Percentiles rank a stretch among this genome's conserved stretches.
Evolutionary conservation across 2,888 invertebrate species (phyloP).

Genomic region (Auanema freiburgensis): DNA sequence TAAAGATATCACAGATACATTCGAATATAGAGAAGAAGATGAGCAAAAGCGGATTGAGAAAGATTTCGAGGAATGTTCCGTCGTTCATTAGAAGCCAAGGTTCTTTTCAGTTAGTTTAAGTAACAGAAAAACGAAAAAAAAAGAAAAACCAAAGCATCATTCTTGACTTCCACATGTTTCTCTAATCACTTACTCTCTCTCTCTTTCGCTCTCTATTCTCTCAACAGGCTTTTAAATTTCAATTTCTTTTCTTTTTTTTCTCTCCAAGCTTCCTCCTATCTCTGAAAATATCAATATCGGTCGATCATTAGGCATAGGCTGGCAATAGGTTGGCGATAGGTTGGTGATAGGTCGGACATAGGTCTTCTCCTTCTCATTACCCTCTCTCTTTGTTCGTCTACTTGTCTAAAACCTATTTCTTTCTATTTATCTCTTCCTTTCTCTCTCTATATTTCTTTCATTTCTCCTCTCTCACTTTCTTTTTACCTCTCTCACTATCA

Average conservation of each 20-base stretch:
- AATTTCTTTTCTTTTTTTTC: conserved; percentile 2
- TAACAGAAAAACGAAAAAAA: no score
- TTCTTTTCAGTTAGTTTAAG: no score
- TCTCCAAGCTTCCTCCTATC: conserved; percentile 17
- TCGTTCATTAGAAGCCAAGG: no score
- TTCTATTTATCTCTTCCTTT: conserved; percentile 15
- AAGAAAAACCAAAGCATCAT: neutral
- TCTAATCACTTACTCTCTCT: conserved; percentile 8
- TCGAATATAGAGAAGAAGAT: no score
- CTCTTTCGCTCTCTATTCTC: conserved; percentile 9
- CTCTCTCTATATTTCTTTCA: conserved; percentile 23
- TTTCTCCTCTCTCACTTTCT: conserved; percentile 21
- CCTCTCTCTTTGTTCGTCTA: conserved; percentile 11
- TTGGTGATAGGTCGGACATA: neutral
- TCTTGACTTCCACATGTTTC: conserved; percentile 7
- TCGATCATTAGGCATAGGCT: neutral
- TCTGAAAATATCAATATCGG: conserved; percentile 5
- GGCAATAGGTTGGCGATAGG: neutral
- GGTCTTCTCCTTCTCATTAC: neutral
- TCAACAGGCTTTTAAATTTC: conserved; percentile 2
- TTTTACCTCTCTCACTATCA: conserved; percentile 5
- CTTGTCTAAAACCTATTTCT: conserved; percentile 5
- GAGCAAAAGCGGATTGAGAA: no score
- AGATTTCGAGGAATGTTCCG: no score
- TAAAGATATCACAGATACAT: no score